Evolutionary conservation across 2,797 vertebrate genomes (phyloP).

Genomic region (Eulemur mongoz): DNA sequence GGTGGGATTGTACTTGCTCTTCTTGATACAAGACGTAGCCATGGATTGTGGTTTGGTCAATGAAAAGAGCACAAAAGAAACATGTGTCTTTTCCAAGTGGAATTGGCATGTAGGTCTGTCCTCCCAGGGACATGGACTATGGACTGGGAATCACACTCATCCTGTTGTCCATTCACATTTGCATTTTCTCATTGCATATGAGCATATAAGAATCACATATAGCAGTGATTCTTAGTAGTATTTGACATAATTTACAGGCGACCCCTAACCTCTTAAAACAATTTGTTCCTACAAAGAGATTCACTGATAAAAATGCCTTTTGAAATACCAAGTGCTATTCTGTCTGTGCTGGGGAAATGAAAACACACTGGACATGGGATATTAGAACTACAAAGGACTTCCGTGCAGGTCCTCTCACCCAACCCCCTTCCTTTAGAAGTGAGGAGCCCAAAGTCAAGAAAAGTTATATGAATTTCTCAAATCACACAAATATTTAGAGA

Average conservation of each 20-base stretch:
- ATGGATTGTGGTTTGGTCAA: not conserved
- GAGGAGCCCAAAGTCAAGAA: not conserved
- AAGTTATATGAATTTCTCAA: not conserved
- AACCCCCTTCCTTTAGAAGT: not conserved
- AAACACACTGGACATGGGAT: not conserved
- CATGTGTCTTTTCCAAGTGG: not conserved
- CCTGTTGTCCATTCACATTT: not conserved
- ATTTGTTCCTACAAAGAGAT: not conserved
- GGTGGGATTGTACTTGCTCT: not conserved
- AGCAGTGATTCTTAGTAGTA: not conserved
- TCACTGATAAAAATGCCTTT: not conserved
- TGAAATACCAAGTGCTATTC: not conserved
- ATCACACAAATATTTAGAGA: not conserved
- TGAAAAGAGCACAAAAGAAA: not conserved
- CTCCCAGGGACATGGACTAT: not conserved
- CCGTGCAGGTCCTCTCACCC: not conserved
- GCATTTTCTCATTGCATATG: too few species aligned
- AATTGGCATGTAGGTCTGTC: not conserved
- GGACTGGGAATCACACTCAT: not conserved
- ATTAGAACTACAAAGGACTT: not conserved
- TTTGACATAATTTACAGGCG: not conserved
- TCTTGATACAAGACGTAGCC: not conserved
- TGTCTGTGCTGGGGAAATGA: not conserved
- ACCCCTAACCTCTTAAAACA: not conserved
- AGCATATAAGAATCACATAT: too few species aligned